Percentiles rank a stretch among this genome's conserved stretches.
Evolutionary conservation across 2,797 vertebrate species (phyloP).

Genomic region (Tarsius wallacei): DNA sequence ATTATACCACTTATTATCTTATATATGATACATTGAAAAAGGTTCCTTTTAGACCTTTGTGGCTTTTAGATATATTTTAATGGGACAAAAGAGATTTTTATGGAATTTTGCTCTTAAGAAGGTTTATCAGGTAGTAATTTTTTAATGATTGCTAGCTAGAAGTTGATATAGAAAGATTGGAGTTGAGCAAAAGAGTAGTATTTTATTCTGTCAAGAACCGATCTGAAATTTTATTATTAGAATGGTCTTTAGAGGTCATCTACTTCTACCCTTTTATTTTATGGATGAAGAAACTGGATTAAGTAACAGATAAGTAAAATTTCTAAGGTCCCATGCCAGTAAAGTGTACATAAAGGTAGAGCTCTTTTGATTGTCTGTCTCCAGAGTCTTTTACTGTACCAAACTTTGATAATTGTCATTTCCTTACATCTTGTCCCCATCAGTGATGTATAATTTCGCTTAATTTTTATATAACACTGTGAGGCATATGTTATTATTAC

Average conservation of each 20-base stretch:
- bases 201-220: not conserved
- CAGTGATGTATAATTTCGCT: not conserved
- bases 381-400: not conserved
- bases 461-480: not conserved
- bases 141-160: not conserved
- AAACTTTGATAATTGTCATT: not conserved
- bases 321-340: not conserved
- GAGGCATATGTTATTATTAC: not conserved
- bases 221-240: not conserved
- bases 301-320: not conserved
- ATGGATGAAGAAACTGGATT: not conserved
- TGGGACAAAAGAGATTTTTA: not conserved
- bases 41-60: not conserved
- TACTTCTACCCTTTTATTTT: not conserved
- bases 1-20: slow-evolving; percentile 4
- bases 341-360: not conserved
- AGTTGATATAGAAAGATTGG: slow-evolving; percentile 5
- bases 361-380: not conserved
- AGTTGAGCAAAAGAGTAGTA: not conserved
- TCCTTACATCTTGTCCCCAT: not conserved
- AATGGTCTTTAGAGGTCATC: not conserved
- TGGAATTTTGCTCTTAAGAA: slow-evolving; percentile 17
- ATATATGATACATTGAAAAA: not conserved
- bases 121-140: not conserved
- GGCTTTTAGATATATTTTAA: not conserved